Evolutionary conservation across 2,888 invertebrate species (phyloP).

Genomic region (Stegana nigrithorax): DNA sequence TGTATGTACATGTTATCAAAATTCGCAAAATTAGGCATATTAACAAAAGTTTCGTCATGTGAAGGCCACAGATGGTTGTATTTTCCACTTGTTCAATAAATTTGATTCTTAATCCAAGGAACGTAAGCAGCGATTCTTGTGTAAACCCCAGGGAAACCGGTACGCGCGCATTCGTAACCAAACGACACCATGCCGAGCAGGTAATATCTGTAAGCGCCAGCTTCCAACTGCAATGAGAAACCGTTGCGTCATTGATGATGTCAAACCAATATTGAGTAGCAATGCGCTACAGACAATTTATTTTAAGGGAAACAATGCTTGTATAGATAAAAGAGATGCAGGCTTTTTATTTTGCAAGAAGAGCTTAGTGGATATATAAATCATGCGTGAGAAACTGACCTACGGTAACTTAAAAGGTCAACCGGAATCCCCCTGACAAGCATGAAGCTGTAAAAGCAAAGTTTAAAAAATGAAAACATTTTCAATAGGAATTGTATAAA

Average conservation of each 20-base stretch:
- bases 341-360: too few relatives aligned
- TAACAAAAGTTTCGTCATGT: too few relatives aligned
- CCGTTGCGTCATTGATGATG: background rate
- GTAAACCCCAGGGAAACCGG: conserved; percentile 79
- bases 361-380: too few relatives aligned
- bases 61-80: too few relatives aligned
- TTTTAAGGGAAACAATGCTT: too few relatives aligned
- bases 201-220: conserved; percentile 63
- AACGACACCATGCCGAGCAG: conserved; percentile 76
- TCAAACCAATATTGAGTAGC: conserved; percentile 9
- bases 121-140: conserved; percentile 76
- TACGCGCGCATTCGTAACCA: conserved; percentile 73
- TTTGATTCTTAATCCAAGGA: conserved; percentile 74
- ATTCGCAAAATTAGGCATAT: too few relatives aligned
- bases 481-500: conserved; percentile 49
- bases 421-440: conserved; percentile 68
- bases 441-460: too few relatives aligned
- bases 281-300: too few relatives aligned
- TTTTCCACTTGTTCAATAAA: too few relatives aligned
- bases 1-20: too few relatives aligned
- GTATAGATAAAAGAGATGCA: background rate
- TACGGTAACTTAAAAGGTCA: conserved; percentile 68
- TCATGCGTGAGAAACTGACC: conserved; percentile 57
- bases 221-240: conserved; percentile 45
- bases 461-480: conserved; percentile 46